These are phyloP conservation scores for Carcharodon carcharias DNA, from an alignment of 2,797 vertebrate genomes.

Conservation along the genomic window DNA sequence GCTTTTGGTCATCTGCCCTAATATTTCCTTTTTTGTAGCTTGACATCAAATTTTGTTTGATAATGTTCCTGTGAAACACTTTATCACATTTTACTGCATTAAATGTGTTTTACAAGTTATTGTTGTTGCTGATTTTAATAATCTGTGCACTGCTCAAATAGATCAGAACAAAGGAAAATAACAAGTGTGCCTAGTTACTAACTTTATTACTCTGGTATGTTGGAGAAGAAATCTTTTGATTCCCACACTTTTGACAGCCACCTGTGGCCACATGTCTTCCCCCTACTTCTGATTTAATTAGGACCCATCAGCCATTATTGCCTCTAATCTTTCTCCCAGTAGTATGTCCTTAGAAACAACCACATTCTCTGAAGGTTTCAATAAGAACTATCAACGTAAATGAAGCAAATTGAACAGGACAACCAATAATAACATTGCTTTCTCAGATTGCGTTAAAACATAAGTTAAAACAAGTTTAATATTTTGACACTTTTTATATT, in stretches of 20 bases:
- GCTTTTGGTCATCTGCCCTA: background rate
- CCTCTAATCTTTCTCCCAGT: background rate
- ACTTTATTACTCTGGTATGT: background rate
- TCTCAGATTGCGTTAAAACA: constrained; percentile 22
- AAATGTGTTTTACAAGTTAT: background rate
- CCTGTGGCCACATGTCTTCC: background rate
- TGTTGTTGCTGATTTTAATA: background rate
- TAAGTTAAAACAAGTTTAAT: constrained; percentile 18
- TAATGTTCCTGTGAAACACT: no score
- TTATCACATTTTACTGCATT: no score
- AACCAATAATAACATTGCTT: constrained; percentile 6
- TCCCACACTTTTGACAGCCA: background rate
- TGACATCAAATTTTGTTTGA: background rate
- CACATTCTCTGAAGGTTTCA: background rate
- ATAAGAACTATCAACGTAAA: background rate
- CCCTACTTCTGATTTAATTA: background rate
- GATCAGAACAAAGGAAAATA: background rate
- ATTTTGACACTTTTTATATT: background rate
- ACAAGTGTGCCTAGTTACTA: background rate
- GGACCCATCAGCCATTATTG: background rate
- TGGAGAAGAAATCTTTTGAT: background rate
- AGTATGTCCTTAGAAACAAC: background rate
- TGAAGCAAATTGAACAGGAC: background rate
- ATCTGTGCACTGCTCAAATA: background rate
- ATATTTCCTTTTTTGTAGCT: no score